Base-by-base conservation (phyloP, 1,140 invertebrate genomes). In the Drosophila tsacasi region DNA sequence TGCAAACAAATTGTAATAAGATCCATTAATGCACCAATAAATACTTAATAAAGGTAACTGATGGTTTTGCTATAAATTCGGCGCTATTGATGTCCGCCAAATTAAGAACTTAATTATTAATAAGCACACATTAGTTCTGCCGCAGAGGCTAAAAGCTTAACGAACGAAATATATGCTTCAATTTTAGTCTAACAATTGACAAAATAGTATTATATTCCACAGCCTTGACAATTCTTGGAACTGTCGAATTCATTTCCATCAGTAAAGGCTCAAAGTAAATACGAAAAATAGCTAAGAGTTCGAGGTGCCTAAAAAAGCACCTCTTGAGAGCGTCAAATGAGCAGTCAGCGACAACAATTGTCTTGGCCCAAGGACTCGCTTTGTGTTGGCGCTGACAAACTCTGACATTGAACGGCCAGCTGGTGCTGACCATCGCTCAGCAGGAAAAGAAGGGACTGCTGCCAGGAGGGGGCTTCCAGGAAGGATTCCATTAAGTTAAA, bases 401-500 rank as follows among this genome's bases (percentile, higher is more conserved):
- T 49, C n/a, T 27, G 42, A 50, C 35, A 25, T 27, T 21, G 17
- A 35, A 13, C 27, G 17, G 37, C 37, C 69, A 52, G 46, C 30
- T 73, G 69, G 21, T 50, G 21, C 68, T 73, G 69, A 73, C 69
- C 64, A 67, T 27, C 21, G 5, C 13, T 23, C 8, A n/a, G 32
- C 25, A 6, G 13, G 25, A 39, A 52, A 52, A 30, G 13, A 12
- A 44, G 23, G 19, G 12, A 55, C 40, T 15, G 30, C 17, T 5
- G 19, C 8, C 30, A 39, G 32, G 21, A 44, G 27, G 47, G 19
- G 17, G 25, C 44, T 32, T 23, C 35, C 39, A 13, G 15, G 21
- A 30, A 37, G 39, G 66, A 68, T 71, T 44, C 67, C 67, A 71
- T 71, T 71, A 71, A 57, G 27, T 25, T 68, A 73, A 73, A 73